Base-by-base conservation (phyloP, 1,140 invertebrate species). In the Brachionus manjavacas region DNA sequence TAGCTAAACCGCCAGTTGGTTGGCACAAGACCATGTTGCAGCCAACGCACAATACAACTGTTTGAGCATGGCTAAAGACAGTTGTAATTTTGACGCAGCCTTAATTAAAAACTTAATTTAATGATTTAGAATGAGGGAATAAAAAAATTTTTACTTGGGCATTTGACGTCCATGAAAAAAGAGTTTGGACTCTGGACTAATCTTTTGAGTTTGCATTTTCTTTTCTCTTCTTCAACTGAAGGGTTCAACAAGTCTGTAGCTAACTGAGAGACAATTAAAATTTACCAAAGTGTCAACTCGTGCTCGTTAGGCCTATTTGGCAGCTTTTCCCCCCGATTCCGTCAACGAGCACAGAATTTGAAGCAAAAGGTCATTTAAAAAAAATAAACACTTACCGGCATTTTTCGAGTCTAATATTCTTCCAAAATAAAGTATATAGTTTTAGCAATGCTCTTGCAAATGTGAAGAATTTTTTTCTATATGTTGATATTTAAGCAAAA, bases 131-230 rank as follows among this genome's bases (percentile, higher is more conserved):
- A 25, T 78, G 16, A 23, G 0, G 23, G 14, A 46, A 41, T 16
- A 9, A 55, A 39, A 55, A 31, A 4, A 16, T 16, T 12, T 25
- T 64, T 81, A 81, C 79, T 81, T 81, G 79, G 79, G 90, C 97
- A 99, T 92, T 99, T 99, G 8, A 99, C 97, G 92, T 99, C 97
- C 97, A 99, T 99, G 90, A 99, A 99, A 89, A 96, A 99, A 86
- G 96, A 98, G 91, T 99, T 99, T 6, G 97, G 97, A 90, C 97
- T 96, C 90, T 98, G 97, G 64, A 99, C 97, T 86, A 99, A 92
- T 87, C 97, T 92, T 91, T 98, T 99, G 87, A 97, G 90, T 90
- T 99, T 99, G 91, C 96, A 96, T 90, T 95, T 93, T 86, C 93
- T 91, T 89, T 94, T 94, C 90, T 97, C 97, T 89, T 98, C 96